A percentile compares a stretch with the other conserved stretches of the same genome.
Evolutionary conservation across 2,888 invertebrate species (phyloP).

Genomic region (Eilema griseolum): DNA sequence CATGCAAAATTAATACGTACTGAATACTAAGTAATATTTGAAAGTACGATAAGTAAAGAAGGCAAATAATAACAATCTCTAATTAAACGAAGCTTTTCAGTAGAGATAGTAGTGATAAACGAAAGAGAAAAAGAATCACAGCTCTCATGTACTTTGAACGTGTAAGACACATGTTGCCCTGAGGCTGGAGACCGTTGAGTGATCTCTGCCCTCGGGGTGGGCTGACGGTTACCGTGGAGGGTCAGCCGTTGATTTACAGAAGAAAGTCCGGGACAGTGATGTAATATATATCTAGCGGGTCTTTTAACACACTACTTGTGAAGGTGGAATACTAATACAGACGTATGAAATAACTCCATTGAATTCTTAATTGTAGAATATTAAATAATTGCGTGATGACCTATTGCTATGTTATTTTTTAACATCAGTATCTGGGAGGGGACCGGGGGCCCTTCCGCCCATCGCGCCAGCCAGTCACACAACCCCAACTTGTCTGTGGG

Average conservation of each 20-base stretch:
- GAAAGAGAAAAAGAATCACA: neutral
- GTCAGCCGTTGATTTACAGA: neutral
- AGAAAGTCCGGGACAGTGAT: neutral
- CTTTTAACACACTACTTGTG: neutral
- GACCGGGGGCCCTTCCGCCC: too few species aligned
- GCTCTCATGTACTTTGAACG: neutral
- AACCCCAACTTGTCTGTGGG: too few species aligned
- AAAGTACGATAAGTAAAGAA: neutral
- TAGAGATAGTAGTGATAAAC: neutral
- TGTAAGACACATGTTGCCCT: neutral
- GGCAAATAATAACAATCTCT: neutral
- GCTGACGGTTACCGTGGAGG: neutral
- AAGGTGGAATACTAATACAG: neutral
- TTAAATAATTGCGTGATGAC: too few species aligned
- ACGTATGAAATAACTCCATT: neutral
- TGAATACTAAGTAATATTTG: slow-evolving; percentile 3
- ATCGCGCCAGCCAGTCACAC: too few species aligned
- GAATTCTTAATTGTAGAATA: too few species aligned
- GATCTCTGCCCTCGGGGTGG: neutral
- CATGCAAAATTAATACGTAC: neutral
- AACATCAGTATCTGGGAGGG: too few species aligned
- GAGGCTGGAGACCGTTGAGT: neutral
- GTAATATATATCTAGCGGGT: neutral
- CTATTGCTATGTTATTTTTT: too few species aligned
- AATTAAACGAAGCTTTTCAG: neutral